These are phyloP conservation scores for Conus betulinus DNA, from an alignment of 1,140 invertebrate genomes.

Conservation along the genomic window DNA sequence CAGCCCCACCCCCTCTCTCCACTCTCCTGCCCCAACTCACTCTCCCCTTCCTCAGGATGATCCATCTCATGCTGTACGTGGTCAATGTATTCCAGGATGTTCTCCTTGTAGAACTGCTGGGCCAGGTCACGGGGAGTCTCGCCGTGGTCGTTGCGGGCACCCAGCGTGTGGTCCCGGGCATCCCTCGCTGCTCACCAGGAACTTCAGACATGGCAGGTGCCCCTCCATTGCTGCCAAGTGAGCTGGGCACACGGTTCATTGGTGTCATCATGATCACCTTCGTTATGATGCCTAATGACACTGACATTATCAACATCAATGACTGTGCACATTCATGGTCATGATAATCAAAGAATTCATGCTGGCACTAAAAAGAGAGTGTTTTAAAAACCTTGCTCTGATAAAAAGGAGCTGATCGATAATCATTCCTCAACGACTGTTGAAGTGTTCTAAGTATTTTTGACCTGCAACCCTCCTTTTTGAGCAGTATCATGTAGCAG, in stretches of 20 bases:
- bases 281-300: no score
- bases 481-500: no score
- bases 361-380: no score
- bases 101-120: conserved; percentile 75
- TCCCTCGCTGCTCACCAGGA: conserved; percentile 69
- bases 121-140: conserved; percentile 76
- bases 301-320: no score
- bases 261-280: background rate
- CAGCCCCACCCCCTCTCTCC: no score
- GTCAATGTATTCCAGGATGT: conserved; percentile 74
- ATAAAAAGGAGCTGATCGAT: no score
- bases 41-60: conserved; percentile 74
- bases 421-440: no score
- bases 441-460: no score
- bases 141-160: conserved; percentile 75
- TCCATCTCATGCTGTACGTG: conserved; percentile 75
- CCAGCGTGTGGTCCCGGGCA: conserved; percentile 67
- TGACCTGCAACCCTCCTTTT: no score
- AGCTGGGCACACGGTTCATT: conserved; percentile 51
- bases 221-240: conserved; percentile 75
- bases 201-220: conserved; percentile 75
- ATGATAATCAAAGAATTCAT: no score
- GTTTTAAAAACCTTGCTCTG: no score
- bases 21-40: conserved; percentile 55
- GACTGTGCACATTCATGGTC: no score